Evolutionary conservation across 1,140 invertebrate genomes (phyloP).

Genomic region (Charaxes varanes): DNA sequence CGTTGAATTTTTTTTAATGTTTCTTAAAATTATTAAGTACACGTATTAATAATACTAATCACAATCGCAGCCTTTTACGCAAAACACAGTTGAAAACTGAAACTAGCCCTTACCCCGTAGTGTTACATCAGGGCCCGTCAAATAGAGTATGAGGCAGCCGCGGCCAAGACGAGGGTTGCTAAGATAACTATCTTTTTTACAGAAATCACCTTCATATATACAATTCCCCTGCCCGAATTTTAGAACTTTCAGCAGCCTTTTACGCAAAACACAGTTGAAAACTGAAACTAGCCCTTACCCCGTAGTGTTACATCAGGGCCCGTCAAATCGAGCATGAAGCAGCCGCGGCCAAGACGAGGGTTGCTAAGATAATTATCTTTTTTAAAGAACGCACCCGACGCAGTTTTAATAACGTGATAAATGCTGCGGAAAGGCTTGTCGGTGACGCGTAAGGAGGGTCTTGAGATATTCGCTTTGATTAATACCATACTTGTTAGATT

Average conservation of each 20-base stretch:
- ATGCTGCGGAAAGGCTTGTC: slow-evolving; percentile 69
- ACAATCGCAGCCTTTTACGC: too few relatives aligned
- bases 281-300: too few relatives aligned
- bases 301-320: slow-evolving; percentile 14
- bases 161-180: slow-evolving; percentile 61
- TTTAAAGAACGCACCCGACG: slow-evolving; percentile 59
- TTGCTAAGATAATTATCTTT: slow-evolving; percentile 73
- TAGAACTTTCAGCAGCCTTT: too few relatives aligned
- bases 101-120: too few relatives aligned
- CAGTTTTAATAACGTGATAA: slow-evolving; percentile 70
- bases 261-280: too few relatives aligned
- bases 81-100: too few relatives aligned
- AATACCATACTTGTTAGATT: slow-evolving; percentile 54
- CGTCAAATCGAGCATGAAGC: slow-evolving; percentile 21
- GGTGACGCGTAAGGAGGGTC: slow-evolving; percentile 64
- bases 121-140: slow-evolving; percentile 15
- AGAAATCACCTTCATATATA: slow-evolving; percentile 46
- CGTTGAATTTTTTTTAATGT: too few relatives aligned
- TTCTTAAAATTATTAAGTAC: too few relatives aligned
- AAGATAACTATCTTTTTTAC: slow-evolving; percentile 75
- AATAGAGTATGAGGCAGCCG: slow-evolving; percentile 33
- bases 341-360: slow-evolving; percentile 62
- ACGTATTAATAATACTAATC: too few relatives aligned
- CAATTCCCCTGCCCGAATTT: too few relatives aligned
- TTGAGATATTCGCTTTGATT: slow-evolving; percentile 56